phyloP scores from a whole-genome alignment of 2,113 vertebrate species.

The Oophaga pumilio region DNA sequence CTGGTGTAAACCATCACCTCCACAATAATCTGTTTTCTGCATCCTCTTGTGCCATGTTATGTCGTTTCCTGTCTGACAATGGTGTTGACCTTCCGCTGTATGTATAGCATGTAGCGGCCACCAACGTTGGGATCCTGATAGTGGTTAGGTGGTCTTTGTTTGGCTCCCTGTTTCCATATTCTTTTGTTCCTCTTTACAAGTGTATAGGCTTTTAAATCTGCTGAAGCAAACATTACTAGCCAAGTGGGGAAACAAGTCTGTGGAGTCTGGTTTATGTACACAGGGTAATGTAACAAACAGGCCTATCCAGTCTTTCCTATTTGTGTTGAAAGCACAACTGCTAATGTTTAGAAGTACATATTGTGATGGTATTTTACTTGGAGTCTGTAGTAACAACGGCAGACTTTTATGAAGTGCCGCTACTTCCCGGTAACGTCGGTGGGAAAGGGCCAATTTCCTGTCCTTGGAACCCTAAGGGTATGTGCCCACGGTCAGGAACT shows the following conservation, averaged over 20 bases:
- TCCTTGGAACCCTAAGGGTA: no score
- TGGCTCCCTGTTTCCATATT: no score
- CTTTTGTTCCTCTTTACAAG: neutral
- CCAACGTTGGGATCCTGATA: no score
- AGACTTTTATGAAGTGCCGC: neutral
- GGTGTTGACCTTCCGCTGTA: no score
- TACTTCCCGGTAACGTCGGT: neutral
- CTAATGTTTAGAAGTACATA: neutral
- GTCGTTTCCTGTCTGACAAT: no score
- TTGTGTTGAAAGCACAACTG: neutral
- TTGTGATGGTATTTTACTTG: neutral
- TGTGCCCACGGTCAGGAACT: no score
- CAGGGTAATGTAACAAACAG: conserved; percentile 24
- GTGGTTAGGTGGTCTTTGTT: no score
- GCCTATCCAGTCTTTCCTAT: conserved; percentile 12
- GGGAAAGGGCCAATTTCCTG: neutral
- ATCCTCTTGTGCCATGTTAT: no score
- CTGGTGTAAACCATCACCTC: no score
- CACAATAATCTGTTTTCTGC: no score
- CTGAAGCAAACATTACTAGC: neutral
- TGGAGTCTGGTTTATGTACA: conserved; percentile 17
- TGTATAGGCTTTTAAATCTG: conserved; percentile 1
- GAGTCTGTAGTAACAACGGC: neutral
- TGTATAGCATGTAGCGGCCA: no score
- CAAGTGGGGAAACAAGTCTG: conserved; percentile 12